A percentile compares a stretch with the other conserved stretches of the same genome.
Conservation (phyloP, 2,113 vertebrate genomes). For the Himantopus leucocephalus region DNA sequence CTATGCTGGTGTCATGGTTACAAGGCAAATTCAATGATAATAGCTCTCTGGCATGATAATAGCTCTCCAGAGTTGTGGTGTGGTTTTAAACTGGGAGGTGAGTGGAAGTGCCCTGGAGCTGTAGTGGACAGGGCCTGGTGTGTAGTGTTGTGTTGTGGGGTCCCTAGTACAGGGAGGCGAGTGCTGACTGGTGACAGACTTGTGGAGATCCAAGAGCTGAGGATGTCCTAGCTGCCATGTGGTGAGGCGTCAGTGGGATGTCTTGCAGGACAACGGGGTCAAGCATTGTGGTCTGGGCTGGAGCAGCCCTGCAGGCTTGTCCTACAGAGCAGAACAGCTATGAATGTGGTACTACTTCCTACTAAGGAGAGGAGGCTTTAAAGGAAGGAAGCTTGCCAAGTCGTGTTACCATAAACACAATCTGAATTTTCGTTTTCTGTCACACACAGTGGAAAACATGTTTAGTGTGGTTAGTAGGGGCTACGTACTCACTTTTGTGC, state of each 20-base stretch:
- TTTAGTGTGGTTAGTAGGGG: background rate
- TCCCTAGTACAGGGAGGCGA: background rate
- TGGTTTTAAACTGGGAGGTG: background rate
- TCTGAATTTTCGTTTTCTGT: background rate
- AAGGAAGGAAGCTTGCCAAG: background rate
- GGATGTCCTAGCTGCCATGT: background rate
- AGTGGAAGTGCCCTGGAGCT: background rate
- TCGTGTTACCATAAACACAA: background rate
- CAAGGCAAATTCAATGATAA: background rate
- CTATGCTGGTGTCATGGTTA: conserved; percentile 5
- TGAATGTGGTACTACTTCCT: background rate
- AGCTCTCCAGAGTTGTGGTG: background rate
- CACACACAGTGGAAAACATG: background rate
- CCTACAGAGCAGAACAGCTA: background rate
- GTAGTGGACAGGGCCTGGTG: background rate
- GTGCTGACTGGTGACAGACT: fast-evolving
- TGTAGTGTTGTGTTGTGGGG: background rate
- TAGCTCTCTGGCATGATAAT: background rate
- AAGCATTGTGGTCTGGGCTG: background rate
- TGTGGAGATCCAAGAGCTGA: background rate
- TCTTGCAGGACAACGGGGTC: background rate
- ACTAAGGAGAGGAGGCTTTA: background rate
- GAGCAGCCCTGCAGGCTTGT: background rate
- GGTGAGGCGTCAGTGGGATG: background rate
- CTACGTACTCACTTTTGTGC: background rate